phyloP scores from a whole-genome alignment of 2,113 vertebrate genomes.

The Orthonyx spaldingii region DNA sequence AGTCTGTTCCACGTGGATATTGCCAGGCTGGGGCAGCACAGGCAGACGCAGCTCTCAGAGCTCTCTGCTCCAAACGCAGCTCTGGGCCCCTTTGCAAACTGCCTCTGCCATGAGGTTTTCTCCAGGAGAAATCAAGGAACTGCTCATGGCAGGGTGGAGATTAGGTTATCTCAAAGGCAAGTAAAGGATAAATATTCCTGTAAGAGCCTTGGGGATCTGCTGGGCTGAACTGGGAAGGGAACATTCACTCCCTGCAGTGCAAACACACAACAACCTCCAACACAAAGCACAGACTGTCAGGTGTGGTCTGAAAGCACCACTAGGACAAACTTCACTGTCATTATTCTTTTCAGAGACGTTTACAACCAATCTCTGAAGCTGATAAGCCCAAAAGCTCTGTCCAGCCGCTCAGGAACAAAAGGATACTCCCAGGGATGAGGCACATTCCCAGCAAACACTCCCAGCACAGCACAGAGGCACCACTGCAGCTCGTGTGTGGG shows the following conservation, averaged over 20 bases:
- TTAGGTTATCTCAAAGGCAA: neutral
- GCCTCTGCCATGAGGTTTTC: rapidly evolving
- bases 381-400: neutral
- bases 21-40: neutral
- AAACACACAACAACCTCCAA: too few relatives aligned
- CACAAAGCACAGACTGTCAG: too few relatives aligned
- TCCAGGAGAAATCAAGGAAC: neutral
- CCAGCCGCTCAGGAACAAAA: neutral
- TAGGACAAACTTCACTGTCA: too few relatives aligned
- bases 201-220: neutral
- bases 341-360: neutral
- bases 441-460: neutral
- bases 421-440: neutral
- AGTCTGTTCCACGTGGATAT: neutral
- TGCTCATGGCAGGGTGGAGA: neutral
- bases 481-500: neutral
- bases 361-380: neutral
- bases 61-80: neutral
- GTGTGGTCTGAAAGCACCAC: too few relatives aligned
- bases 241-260: too few relatives aligned
- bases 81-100: neutral
- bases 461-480: neutral
- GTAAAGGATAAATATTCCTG: neutral
- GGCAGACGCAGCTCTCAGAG: too few relatives aligned
- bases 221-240: neutral